These are phyloP conservation scores for Pipistrellus pygmaeus DNA, from an alignment of 2,797 vertebrate genomes.

Conservation along the genomic window DNA sequence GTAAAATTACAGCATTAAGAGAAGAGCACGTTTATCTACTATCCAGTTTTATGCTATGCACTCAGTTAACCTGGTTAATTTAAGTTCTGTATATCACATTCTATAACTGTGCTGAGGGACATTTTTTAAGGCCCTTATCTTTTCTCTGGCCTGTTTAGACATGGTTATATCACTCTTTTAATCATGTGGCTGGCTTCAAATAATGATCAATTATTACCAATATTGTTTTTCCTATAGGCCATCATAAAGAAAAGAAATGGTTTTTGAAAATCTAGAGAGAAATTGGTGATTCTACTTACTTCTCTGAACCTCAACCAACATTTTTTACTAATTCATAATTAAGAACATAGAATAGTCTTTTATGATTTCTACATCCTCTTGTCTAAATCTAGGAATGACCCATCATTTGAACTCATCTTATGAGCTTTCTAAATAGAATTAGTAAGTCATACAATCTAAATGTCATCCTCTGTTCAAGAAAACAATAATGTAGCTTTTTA, in stretches of 20 bases:
- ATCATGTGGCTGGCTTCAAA: background rate
- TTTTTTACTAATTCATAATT: background rate
- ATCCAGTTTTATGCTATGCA: background rate
- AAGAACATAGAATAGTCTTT: background rate
- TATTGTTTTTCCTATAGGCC: background rate
- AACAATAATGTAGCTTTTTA: conserved; percentile 1
- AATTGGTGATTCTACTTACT: conserved; percentile 20
- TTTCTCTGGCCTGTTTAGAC: background rate
- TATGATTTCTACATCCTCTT: background rate
- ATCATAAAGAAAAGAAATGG: background rate
- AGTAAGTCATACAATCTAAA: background rate
- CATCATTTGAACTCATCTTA: background rate
- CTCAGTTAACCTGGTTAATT: background rate
- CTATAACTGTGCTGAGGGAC: background rate
- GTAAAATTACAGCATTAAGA: background rate
- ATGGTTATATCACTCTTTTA: background rate
- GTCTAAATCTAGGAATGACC: background rate
- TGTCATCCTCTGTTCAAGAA: background rate
- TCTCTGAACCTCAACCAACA: conserved; percentile 21
- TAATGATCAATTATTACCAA: background rate
- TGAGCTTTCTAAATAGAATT: conserved; percentile 49
- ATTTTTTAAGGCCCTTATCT: background rate
- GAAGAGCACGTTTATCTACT: background rate
- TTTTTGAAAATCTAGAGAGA: background rate
- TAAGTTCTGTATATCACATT: background rate